Evolutionary conservation across 1,140 invertebrate genomes (phyloP), one percentile per base, ranked within the genome.

Genomic region (Lasioglossum albipes): DNA sequence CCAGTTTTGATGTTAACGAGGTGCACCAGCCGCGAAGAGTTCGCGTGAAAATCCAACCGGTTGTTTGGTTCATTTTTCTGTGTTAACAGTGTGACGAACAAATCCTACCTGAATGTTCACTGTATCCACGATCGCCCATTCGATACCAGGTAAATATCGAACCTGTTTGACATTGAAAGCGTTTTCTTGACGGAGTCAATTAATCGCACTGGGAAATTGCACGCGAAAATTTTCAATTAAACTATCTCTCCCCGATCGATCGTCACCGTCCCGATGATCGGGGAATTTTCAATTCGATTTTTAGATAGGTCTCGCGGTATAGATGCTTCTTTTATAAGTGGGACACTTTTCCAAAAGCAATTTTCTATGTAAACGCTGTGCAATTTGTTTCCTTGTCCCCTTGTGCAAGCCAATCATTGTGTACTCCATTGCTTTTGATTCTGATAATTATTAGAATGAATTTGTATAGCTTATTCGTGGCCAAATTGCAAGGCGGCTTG

Each of bases 91-190:
- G 80, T 71, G 79, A 79, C 69, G 86, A 88, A 84, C 79, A 87
- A 88, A 89, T 86, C 80, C 82, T 81, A 89, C 80, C 91, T 93
- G 92, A 92, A 93, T 93, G 93, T 94, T 94, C 93, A 93, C 94
- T 93, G 95, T 95, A 94, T 95, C 95, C 89, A 94, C 94, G 90
- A 94, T 95, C 94, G 94, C 95, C 92, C 94, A 95, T 94, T 94
- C 94, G 91, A 94, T 95, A 91, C 93, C 94, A 95, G 94, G 94
- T 95, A 94, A 94, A 92, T 74, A 64, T 85, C 83, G 73, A 82
- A 69, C 70, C 81, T 82, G 61, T 87, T 90, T 87, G 80, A 84
- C 82, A 70, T 89, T 81, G 79, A 52, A 73, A 88, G 62, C 75
- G 13, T 83, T 83, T 77, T 84, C 72, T 68, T 22, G 22, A 20